These are phyloP conservation scores for Mycogona germanica DNA, from an alignment of 2,888 invertebrate genomes.

Conservation along the genomic window DNA sequence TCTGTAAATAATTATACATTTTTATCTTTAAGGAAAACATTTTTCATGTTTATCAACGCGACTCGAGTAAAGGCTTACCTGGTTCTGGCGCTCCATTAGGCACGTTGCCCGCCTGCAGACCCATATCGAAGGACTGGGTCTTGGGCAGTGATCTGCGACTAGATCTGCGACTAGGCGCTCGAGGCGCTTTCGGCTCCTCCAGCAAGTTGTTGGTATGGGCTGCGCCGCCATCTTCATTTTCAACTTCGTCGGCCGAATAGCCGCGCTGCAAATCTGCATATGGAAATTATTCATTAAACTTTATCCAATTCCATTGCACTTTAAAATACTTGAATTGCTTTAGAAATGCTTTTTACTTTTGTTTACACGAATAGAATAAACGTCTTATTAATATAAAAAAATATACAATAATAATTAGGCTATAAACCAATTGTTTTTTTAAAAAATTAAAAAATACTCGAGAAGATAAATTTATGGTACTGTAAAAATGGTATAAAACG, in stretches of 20 bases:
- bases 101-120: background rate
- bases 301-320: background rate
- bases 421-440: no score
- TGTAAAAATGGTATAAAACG: no score
- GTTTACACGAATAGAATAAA: no score
- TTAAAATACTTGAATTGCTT: background rate
- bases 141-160: slow-evolving; percentile 22
- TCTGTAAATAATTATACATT: no score
- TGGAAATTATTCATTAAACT: no score
- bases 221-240: slow-evolving; percentile 46
- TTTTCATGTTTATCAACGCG: no score
- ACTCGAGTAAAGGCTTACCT: background rate
- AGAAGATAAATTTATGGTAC: no score
- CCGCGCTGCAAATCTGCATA: slow-evolving; percentile 62
- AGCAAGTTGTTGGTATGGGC: slow-evolving; percentile 1
- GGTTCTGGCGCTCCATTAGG: slow-evolving; percentile 16
- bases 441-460: background rate
- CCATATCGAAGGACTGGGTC: slow-evolving; percentile 25
- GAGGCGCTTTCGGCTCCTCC: slow-evolving; percentile 18
- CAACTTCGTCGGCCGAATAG: slow-evolving; percentile 68
- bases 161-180: slow-evolving; percentile 15
- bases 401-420: no score
- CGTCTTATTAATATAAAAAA: no score
- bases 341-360: no score
- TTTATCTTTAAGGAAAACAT: no score